These are phyloP conservation scores for Diachrysia chrysitis DNA, from an alignment of 2,888 invertebrate genomes.

Conservation along the genomic window DNA sequence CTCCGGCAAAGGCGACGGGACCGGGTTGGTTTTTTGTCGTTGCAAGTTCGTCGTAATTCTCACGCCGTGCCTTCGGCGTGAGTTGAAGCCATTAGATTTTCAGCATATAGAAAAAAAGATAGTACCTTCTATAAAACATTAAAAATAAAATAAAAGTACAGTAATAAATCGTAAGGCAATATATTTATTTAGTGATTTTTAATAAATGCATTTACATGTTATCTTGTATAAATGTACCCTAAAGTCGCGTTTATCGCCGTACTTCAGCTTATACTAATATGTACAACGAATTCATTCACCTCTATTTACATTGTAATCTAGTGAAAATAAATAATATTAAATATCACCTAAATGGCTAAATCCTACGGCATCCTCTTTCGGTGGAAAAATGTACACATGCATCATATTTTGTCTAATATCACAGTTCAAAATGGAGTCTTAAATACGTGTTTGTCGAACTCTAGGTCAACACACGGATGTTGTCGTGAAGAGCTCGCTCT, in stretches of 20 bases:
- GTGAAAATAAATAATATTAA: conserved; percentile 82
- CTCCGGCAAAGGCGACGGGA: no score
- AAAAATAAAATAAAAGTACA: conserved; percentile 25
- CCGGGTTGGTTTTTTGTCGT: no score
- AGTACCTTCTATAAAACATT: no score
- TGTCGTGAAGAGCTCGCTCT: conserved; percentile 63
- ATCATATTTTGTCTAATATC: conserved; percentile 75
- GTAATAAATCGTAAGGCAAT: conserved; percentile 57
- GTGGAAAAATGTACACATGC: conserved; percentile 77
- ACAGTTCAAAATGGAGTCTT: conserved; percentile 87
- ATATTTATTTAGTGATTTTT: conserved; percentile 71
- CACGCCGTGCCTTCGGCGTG: no score
- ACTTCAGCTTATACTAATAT: conserved; percentile 70
- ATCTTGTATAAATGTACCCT: conserved; percentile 57
- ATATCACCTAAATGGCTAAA: conserved; percentile 69
- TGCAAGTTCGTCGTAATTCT: no score
- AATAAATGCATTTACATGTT: conserved; percentile 79
- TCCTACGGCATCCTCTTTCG: conserved; percentile 65
- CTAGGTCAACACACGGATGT: conserved; percentile 55
- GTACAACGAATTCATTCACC: conserved; percentile 72
- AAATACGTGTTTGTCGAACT: conserved; percentile 76
- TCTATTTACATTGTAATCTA: conserved; percentile 78
- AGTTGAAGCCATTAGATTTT: no score
- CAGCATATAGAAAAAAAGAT: no score
- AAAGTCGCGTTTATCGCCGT: conserved; percentile 57